Evolutionary conservation across 2,797 vertebrate genomes (phyloP), one percentile per base, ranked within the genome.

Genomic region (Nannoperca obscura): DNA sequence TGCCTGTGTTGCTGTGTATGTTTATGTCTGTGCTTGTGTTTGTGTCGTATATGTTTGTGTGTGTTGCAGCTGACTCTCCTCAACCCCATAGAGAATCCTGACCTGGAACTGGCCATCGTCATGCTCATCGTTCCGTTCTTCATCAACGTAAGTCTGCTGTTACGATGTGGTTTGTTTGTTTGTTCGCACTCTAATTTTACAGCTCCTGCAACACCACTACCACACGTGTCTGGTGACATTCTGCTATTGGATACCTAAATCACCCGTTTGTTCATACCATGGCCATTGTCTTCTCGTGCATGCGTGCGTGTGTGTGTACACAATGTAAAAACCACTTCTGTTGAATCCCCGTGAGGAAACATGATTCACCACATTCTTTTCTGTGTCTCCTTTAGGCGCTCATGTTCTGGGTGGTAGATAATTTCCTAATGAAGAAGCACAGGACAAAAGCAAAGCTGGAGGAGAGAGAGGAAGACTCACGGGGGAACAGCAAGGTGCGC

Each of bases 111-210:
- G 92, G 97, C 98, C 83, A 97, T 99, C 70, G 98, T 99, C 90
- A 98, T 99, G 97, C 95, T 99, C 84, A 99, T 99, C 73, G 98
- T 99, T 72, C 98, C 98, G n/a, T 99, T 99, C 95, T 99, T 99
- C 87, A 94, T 99, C 82, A 99, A 99, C 49, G 98, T 99, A 95
- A 97, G 98, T 97, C 83, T 64, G 15, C 19, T 50, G 59, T 58
- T 58, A 15, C n/a, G 11, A 1, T 24, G 3, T 68, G 44, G 67
- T 52, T 65, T 38, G 36, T 38, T 38, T 38, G 8, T 52, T 74
- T 8, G 24, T 66, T 40, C 32, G 24, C 2, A 13, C 34, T 20
- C 20, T 70, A 1, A 49, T 47, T 69, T 64, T n/a, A 38, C 42
- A 72, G 54, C 19, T 62, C 32, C 11, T 24, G 11, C n/a, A 36